phyloP scores from a whole-genome alignment of 1,140 invertebrate genomes.

The Limonius californicus region DNA sequence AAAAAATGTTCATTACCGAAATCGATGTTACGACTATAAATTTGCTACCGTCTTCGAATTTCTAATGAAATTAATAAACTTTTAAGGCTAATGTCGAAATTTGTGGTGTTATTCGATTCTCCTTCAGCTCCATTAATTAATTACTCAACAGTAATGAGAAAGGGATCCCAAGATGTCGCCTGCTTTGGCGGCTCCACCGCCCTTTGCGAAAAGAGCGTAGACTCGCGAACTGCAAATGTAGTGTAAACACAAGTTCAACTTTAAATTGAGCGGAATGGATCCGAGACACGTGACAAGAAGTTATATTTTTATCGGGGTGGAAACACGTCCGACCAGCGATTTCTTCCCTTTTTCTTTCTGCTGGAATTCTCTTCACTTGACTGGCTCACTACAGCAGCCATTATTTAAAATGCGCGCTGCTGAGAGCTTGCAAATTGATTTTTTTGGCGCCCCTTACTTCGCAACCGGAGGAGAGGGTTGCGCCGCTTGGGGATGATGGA shows the following conservation, averaged over 20 bases:
- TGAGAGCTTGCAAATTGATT: conserved; percentile 35
- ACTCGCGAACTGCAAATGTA: conserved; percentile 35
- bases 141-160: conserved; percentile 23
- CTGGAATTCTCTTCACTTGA: conserved; percentile 14
- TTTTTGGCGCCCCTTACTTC: conserved; percentile 18
- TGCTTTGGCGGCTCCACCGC: not conserved
- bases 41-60: too few relatives aligned
- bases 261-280: conserved; percentile 43
- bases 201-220: too few relatives aligned
- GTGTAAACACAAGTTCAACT: conserved; percentile 40
- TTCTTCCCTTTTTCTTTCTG: conserved; percentile 17
- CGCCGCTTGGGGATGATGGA: conserved; percentile 35
- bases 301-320: conserved; percentile 39
- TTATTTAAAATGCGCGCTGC: conserved; percentile 43
- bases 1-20: not conserved
- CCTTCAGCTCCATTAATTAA: conserved; percentile 14
- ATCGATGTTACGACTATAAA: too few relatives aligned
- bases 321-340: conserved; percentile 16
- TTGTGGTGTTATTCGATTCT: not conserved
- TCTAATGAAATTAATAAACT: too few relatives aligned
- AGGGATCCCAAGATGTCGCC: not conserved
- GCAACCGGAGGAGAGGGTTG: conserved; percentile 15
- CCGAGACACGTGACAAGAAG: conserved; percentile 40
- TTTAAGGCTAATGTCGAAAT: too few relatives aligned
- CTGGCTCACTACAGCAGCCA: conserved; percentile 32